A percentile compares a stretch with the other conserved stretches of the same genome.
These are phyloP conservation scores for Anastrepha obliqua DNA, from an alignment of 1,140 invertebrate species.

Conservation along the genomic window DNA sequence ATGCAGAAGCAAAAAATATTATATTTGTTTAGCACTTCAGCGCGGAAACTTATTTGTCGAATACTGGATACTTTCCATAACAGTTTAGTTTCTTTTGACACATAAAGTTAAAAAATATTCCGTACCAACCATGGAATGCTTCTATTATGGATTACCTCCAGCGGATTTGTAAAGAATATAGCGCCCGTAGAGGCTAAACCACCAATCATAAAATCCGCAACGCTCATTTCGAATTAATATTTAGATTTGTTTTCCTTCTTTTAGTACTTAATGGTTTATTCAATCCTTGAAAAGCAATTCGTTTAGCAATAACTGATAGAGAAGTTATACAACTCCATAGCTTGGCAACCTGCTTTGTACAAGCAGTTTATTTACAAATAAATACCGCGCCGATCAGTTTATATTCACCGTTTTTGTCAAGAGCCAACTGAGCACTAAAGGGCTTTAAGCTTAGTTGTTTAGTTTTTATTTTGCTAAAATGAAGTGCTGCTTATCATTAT, in stretches of 20 bases:
- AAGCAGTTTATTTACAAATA: not conserved
- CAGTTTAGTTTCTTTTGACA: too few relatives aligned
- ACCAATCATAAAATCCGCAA: slow-evolving; percentile 73
- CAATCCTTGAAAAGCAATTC: not conserved
- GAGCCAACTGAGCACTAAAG: not conserved
- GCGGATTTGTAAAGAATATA: slow-evolving; percentile 79
- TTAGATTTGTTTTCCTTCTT: not conserved
- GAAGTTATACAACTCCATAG: not conserved
- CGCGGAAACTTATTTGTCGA: too few relatives aligned
- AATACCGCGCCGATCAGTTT: not conserved
- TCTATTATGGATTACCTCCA: slow-evolving; percentile 80
- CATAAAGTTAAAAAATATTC: too few relatives aligned
- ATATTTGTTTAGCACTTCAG: too few relatives aligned
- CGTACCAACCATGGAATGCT: too few relatives aligned
- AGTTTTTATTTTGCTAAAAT: not conserved
- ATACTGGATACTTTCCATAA: too few relatives aligned
- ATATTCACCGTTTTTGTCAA: not conserved
- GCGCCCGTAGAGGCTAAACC: slow-evolving; percentile 77
- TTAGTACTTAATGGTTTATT: not conserved
- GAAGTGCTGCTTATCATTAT: not conserved
- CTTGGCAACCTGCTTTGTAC: not conserved
- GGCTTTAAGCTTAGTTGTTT: not conserved
- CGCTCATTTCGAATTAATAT: not conserved
- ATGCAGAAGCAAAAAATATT: too few relatives aligned
- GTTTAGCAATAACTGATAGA: not conserved